A percentile compares a stretch with the other conserved stretches of the same genome.
phyloP scores from a whole-genome alignment of 2,797 vertebrate genomes.

The Antennarius maculatus region DNA sequence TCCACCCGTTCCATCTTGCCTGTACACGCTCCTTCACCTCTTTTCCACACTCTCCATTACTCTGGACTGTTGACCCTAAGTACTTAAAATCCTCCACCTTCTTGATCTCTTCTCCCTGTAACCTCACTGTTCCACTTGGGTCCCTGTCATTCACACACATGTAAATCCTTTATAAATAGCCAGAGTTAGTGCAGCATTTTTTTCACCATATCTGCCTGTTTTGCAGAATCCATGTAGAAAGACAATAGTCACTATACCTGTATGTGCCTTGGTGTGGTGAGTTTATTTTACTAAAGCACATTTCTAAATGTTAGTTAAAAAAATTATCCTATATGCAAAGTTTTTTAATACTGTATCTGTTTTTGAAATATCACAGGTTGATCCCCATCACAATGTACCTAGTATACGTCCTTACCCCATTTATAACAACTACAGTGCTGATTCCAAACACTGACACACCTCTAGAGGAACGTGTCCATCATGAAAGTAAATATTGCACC shows the following conservation, averaged over 20 bases:
- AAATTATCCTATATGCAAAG: not conserved
- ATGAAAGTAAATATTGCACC: conserved; percentile 54
- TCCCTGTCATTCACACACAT: no score
- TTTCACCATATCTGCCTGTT: conserved; percentile 5
- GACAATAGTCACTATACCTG: conserved; percentile 10
- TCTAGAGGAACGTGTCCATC: rapidly evolving
- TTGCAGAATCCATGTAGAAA: conserved; percentile 49
- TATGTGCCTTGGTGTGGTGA: conserved; percentile 78
- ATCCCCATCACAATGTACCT: conserved; percentile 66
- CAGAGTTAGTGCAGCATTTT: not conserved
- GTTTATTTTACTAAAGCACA: conserved; percentile 24
- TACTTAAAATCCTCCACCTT: no score
- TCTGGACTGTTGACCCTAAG: no score
- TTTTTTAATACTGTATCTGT: conserved; percentile 10
- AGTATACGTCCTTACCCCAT: conserved; percentile 56
- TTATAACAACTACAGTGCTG: not conserved
- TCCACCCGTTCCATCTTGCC: no score
- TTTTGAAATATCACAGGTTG: conserved; percentile 60
- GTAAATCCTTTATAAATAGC: not conserved
- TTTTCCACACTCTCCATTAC: no score
- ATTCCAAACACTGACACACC: not conserved
- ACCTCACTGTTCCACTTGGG: no score
- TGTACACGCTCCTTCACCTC: no score
- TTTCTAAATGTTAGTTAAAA: not conserved
- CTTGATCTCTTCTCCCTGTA: no score